These are phyloP conservation scores for Paradisaea rubra DNA, from an alignment of 2,113 vertebrate species.

Conservation along the genomic window DNA sequence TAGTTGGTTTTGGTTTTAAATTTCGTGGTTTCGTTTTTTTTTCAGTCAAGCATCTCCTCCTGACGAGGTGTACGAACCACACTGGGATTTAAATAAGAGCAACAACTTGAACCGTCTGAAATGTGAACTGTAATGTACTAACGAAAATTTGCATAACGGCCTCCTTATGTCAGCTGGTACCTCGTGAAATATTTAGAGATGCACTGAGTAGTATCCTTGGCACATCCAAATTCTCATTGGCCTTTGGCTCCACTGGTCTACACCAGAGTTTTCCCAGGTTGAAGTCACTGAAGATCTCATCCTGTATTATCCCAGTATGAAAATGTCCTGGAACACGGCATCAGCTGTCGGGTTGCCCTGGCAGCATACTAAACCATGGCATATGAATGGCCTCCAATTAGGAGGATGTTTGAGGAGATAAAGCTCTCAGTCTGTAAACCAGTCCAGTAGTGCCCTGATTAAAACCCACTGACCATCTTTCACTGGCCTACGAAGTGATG, in stretches of 20 bases:
- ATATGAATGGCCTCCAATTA: background rate
- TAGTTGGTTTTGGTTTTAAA: background rate
- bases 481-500: background rate
- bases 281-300: background rate
- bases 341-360: background rate
- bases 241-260: background rate
- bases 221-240: background rate
- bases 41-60: background rate
- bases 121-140: background rate
- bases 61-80: background rate
- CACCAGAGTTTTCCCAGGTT: background rate
- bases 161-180: conserved; percentile 18
- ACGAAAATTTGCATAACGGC: background rate
- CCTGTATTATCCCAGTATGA: background rate
- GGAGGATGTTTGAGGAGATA: background rate
- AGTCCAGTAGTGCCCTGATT: background rate
- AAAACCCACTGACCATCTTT: background rate
- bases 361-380: background rate
- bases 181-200: conserved; percentile 3
- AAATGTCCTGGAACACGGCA: background rate
- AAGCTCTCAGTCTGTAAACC: background rate
- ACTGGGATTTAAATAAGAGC: background rate
- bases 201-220: background rate
- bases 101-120: conserved; percentile 8
- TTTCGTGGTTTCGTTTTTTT: background rate